These are phyloP conservation scores for Tokudaia tokunoshimensis DNA, from an alignment of 2,797 vertebrate genomes.

Conservation along the genomic window DNA sequence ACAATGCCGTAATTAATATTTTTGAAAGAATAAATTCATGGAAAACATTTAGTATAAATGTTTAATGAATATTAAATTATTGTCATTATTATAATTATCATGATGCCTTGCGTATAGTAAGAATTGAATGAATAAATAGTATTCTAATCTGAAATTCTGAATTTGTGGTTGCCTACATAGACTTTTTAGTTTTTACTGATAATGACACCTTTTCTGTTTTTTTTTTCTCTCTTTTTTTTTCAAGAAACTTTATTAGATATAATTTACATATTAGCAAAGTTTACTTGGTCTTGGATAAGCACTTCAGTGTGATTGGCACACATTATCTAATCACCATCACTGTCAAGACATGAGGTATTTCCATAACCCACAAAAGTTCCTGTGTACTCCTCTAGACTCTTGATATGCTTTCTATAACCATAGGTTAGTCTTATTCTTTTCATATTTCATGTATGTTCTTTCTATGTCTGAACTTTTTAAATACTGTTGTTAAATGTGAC, in stretches of 20 bases:
- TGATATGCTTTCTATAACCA: background rate
- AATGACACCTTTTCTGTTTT: background rate
- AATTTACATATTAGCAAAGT: constrained; percentile 49
- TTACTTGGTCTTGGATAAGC: background rate
- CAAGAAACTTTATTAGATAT: background rate
- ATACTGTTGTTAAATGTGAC: background rate
- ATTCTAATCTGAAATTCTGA: constrained; percentile 45
- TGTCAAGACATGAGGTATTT: background rate
- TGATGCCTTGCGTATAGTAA: background rate
- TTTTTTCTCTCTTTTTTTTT: background rate
- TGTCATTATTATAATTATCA: background rate
- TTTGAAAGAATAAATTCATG: constrained; percentile 5
- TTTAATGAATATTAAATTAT: background rate
- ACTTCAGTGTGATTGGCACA: background rate
- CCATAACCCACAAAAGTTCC: background rate
- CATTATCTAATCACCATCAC: background rate
- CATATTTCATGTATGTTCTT: background rate
- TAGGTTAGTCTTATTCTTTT: background rate
- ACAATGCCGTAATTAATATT: background rate
- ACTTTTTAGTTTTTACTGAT: background rate
- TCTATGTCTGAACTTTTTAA: background rate
- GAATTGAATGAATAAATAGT: background rate
- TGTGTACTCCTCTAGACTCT: background rate
- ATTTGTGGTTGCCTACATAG: constrained; percentile 3
- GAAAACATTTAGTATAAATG: background rate